phyloP scores from a whole-genome alignment of 2,888 invertebrate genomes.

The Cerastis leucographa region DNA sequence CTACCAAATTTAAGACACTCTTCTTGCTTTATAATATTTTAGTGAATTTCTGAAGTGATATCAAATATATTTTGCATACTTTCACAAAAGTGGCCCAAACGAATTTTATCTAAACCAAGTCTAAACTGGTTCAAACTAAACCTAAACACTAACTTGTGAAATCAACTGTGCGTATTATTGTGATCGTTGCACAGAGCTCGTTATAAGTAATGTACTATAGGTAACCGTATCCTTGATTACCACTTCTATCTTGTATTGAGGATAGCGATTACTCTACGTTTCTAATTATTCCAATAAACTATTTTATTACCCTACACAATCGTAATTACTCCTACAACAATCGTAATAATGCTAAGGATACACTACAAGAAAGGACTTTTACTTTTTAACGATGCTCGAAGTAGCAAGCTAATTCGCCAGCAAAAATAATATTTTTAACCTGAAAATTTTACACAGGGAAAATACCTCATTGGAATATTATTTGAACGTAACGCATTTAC shows the following conservation, averaged over 20 bases:
- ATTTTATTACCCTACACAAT: neutral
- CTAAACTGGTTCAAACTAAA: neutral
- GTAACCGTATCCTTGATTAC: constrained; percentile 2
- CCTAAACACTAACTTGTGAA: constrained; percentile 35
- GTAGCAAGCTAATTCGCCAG: neutral
- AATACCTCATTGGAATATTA: neutral
- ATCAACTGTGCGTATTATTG: constrained; percentile 14
- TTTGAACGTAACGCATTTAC: no score
- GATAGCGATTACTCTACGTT: neutral
- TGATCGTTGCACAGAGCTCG: constrained; percentile 19
- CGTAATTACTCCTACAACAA: neutral
- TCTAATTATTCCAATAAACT: neutral
- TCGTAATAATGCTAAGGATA: neutral
- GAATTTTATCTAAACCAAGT: neutral
- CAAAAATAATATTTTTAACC: constrained; percentile 2
- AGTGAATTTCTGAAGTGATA: constrained; percentile 5
- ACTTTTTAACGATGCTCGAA: constrained; percentile 10
- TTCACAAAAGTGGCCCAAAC: constrained; percentile 7
- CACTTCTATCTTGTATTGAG: neutral
- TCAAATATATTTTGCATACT: neutral
- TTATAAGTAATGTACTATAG: neutral
- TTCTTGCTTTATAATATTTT: neutral
- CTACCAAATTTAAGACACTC: neutral
- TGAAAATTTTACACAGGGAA: neutral
- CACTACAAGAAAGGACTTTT: constrained; percentile 4